A percentile compares a stretch with the other conserved stretches of the same genome.
Evolutionary conservation across 2,888 invertebrate genomes (phyloP).

Genomic region (Heliconius erato): DNA sequence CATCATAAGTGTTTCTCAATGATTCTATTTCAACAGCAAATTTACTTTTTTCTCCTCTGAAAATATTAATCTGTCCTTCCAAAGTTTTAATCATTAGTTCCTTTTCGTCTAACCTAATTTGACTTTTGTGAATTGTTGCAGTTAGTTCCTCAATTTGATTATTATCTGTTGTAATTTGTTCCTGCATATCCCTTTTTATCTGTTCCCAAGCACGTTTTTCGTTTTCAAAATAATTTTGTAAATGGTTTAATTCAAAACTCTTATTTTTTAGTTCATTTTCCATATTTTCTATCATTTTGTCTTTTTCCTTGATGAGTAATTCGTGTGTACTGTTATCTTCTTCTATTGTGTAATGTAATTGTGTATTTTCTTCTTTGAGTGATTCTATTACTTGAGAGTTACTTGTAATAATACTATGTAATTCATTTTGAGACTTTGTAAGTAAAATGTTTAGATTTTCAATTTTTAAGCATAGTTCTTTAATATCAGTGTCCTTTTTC

Average conservation of each 20-base stretch:
- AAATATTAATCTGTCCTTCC: constrained; percentile 37
- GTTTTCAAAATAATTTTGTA: constrained; percentile 60
- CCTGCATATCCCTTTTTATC: constrained; percentile 57
- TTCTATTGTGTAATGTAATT: constrained; percentile 64
- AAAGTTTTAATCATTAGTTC: constrained; percentile 45
- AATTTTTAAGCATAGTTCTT: constrained; percentile 54
- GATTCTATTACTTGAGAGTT: constrained; percentile 58
- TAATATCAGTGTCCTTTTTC: constrained; percentile 56
- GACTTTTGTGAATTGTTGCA: constrained; percentile 44
- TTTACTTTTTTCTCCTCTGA: constrained; percentile 42
- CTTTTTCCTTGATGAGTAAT: constrained; percentile 63
- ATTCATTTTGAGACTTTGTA: constrained; percentile 57
- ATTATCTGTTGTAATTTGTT: constrained; percentile 57
- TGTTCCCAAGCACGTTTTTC: constrained; percentile 60
- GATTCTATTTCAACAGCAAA: constrained; percentile 38
- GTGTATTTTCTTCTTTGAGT: constrained; percentile 64
- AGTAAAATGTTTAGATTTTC: constrained; percentile 55
- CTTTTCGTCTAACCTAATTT: constrained; percentile 49
- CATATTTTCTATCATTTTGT: constrained; percentile 61
- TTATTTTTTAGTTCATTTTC: constrained; percentile 60
- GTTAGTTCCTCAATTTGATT: constrained; percentile 55
- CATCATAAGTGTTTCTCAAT: constrained; percentile 42
- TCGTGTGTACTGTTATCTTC: constrained; percentile 65
- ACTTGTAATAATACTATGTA: constrained; percentile 57
- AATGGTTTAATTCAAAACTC: constrained; percentile 55